A percentile compares a stretch with the other conserved stretches of the same genome.
These are phyloP conservation scores for Aptenodytes forsteri DNA, from an alignment of 2,113 vertebrate species.

Conservation along the genomic window DNA sequence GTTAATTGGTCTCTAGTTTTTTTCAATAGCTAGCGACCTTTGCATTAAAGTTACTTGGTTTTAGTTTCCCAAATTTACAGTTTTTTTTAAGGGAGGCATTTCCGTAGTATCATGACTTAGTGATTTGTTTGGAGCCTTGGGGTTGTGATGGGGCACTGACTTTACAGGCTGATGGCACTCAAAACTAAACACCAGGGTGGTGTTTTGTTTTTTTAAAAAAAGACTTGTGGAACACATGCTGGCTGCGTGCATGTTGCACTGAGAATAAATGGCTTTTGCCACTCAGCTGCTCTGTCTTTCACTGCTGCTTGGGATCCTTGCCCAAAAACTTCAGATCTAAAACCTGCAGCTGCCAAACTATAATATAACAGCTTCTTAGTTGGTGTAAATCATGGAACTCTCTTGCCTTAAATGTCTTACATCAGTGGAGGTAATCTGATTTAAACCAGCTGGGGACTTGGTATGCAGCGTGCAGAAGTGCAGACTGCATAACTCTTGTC, in stretches of 20 bases:
- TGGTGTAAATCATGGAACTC: constrained; percentile 45
- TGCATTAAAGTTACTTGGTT: background rate
- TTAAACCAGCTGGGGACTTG: constrained; percentile 50
- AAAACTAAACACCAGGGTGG: background rate
- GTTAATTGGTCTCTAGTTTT: background rate
- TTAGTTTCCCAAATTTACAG: background rate
- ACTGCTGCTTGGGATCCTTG: constrained; percentile 12
- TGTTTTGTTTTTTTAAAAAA: background rate
- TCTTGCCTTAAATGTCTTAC: constrained; percentile 53
- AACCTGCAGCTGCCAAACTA: constrained; percentile 33
- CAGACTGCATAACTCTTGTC: constrained; percentile 41
- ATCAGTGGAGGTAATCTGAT: constrained; percentile 59
- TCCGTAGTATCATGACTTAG: background rate
- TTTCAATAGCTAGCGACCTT: background rate
- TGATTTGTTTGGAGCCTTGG: background rate
- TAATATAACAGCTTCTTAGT: constrained; percentile 46
- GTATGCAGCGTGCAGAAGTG: constrained; percentile 39
- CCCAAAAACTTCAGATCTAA: constrained; percentile 35
- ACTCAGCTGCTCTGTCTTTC: background rate
- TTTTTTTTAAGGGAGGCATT: background rate
- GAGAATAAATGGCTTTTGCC: constrained; percentile 2
- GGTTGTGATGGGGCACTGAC: background rate
- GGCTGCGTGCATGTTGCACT: background rate
- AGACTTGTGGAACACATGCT: background rate
- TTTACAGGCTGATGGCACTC: background rate